These are phyloP conservation scores for Speoplatyrhinus poulsoni DNA, from an alignment of 2,113 vertebrate genomes.

Conservation along the genomic window DNA sequence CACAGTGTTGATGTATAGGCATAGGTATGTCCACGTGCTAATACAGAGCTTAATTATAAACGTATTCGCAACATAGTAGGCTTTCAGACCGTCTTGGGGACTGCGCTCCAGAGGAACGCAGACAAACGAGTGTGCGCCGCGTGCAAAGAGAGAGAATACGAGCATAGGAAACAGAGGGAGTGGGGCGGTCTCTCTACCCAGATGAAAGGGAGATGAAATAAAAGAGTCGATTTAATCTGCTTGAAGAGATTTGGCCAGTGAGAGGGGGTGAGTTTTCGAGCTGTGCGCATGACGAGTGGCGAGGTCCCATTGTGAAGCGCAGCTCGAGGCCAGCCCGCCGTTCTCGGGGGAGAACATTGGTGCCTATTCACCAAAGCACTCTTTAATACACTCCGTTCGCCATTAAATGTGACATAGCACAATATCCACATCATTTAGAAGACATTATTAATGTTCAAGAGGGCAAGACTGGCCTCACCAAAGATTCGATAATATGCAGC, in stretches of 20 bases:
- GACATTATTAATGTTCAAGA: constrained; percentile 74
- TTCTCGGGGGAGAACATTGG: constrained; percentile 87
- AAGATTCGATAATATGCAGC: constrained; percentile 36
- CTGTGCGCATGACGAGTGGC: constrained; percentile 80
- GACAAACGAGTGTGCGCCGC: constrained; percentile 87
- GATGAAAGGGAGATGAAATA: constrained; percentile 97
- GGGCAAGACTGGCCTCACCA: constrained; percentile 53
- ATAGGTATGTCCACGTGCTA: constrained; percentile 10
- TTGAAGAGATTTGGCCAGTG: constrained; percentile 85
- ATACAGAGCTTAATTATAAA: constrained; percentile 41
- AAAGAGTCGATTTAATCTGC: constrained; percentile 96
- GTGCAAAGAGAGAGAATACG: constrained; percentile 6
- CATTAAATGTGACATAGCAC: constrained; percentile 79
- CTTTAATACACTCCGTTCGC: constrained; percentile 75
- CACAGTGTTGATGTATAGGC: neutral
- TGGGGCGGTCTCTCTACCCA: constrained; percentile 83
- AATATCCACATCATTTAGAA: constrained; percentile 76
- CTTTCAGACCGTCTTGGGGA: constrained; percentile 28
- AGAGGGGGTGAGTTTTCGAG: constrained; percentile 78
- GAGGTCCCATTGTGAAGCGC: constrained; percentile 81
- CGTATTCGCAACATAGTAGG: constrained; percentile 30
- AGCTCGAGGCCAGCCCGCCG: constrained; percentile 86
- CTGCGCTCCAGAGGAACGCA: constrained; percentile 51
- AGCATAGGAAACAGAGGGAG: constrained; percentile 66
- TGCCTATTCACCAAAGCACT: constrained; percentile 81